These are phyloP conservation scores for Anguilla japonica DNA, from an alignment of 2,113 vertebrate genomes.

Conservation along the genomic window DNA sequence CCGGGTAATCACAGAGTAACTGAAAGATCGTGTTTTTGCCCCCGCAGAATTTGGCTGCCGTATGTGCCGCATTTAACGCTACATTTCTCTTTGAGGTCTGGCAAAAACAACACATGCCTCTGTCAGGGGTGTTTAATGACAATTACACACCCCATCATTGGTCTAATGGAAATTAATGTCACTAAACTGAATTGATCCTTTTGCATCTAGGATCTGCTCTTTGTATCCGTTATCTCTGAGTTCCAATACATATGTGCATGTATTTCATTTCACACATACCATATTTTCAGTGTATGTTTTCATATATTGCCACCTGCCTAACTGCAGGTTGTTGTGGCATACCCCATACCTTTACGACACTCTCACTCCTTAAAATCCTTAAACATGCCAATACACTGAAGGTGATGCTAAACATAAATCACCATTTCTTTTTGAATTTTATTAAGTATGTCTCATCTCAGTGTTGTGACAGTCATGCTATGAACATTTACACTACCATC, in stretches of 20 bases:
- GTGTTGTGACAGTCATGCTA: neutral
- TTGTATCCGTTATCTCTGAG: neutral
- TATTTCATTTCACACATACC: no score
- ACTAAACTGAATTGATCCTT: neutral
- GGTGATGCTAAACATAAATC: neutral
- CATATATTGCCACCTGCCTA: no score
- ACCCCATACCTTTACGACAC: no score
- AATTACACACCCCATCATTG: neutral
- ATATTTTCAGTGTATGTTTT: no score
- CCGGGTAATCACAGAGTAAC: neutral
- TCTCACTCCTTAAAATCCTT: no score
- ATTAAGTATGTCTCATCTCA: neutral
- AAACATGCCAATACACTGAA: neutral
- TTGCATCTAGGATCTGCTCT: neutral
- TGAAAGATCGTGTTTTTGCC: conserved; percentile 1
- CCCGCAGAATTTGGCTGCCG: conserved; percentile 8
- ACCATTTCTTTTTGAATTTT: neutral
- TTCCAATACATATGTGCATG: neutral
- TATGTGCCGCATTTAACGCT: neutral
- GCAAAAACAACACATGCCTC: conserved; percentile 6
- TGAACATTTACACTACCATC: neutral
- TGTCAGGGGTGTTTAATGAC: neutral
- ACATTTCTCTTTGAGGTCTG: conserved; percentile 6
- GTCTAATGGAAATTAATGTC: conserved; percentile 7
- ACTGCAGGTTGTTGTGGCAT: no score